Evolutionary conservation across 2,888 invertebrate genomes (phyloP).

Genomic region (Orthosia gothica): DNA sequence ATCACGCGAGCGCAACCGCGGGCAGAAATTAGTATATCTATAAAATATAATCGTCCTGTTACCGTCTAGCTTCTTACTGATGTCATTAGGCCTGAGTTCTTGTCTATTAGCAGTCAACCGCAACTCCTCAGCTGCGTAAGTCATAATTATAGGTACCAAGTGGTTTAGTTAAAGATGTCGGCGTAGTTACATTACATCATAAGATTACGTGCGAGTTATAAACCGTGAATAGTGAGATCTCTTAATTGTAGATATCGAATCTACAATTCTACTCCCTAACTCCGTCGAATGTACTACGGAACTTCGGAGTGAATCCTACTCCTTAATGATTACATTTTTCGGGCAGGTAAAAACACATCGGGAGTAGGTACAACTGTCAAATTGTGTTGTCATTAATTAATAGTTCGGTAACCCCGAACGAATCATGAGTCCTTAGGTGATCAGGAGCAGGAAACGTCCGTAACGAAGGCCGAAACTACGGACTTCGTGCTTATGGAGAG

Average conservation of each 20-base stretch:
- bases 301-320: too few relatives aligned
- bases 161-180: slow-evolving; percentile 18
- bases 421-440: too few relatives aligned
- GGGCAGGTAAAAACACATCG: too few relatives aligned
- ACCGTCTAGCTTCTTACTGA: background rate
- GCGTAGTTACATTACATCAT: slow-evolving; percentile 23
- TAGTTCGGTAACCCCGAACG: too few relatives aligned
- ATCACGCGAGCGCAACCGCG: background rate
- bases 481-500: too few relatives aligned
- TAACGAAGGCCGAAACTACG: too few relatives aligned
- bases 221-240: slow-evolving; percentile 24
- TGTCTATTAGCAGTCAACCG: background rate
- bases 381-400: too few relatives aligned
- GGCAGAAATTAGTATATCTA: background rate
- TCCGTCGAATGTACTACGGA: too few relatives aligned
- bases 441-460: too few relatives aligned
- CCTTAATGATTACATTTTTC: too few relatives aligned
- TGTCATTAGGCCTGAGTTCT: slow-evolving; percentile 15
- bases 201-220: slow-evolving; percentile 23
- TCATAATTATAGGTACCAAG: slow-evolving; percentile 1
- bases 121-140: slow-evolving; percentile 1
- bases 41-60: slow-evolving; percentile 3
- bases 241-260: slow-evolving; percentile 14
- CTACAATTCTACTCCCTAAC: too few relatives aligned
- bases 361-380: too few relatives aligned